A percentile compares a stretch with the other conserved stretches of the same genome.
These are phyloP conservation scores for Drosophila eugracilis DNA, from an alignment of 1,140 invertebrate genomes.

Conservation along the genomic window DNA sequence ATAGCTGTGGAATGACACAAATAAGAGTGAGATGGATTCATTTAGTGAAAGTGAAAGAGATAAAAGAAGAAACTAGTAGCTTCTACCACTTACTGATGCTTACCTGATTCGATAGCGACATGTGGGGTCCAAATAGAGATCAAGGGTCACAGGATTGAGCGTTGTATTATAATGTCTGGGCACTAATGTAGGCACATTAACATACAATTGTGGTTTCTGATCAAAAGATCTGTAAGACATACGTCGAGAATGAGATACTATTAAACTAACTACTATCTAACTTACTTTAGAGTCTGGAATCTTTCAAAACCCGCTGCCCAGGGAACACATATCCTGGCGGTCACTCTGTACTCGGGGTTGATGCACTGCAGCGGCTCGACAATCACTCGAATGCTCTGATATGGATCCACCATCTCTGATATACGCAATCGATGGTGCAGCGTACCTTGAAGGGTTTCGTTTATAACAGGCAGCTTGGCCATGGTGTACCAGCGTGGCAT, in stretches of 20 bases:
- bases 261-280: neutral
- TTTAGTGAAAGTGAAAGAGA: neutral
- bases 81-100: no score
- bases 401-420: slow-evolving; percentile 85
- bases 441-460: slow-evolving; percentile 86
- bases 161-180: slow-evolving; percentile 75
- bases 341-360: slow-evolving; percentile 85
- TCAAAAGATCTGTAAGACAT: slow-evolving; percentile 25
- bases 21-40: slow-evolving; percentile 17
- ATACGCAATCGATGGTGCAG: slow-evolving; percentile 86
- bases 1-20: slow-evolving; percentile 47
- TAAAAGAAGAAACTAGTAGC: no score
- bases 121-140: slow-evolving; percentile 86
- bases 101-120: slow-evolving; percentile 87
- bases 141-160: slow-evolving; percentile 84
- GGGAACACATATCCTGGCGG: slow-evolving; percentile 87
- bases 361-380: slow-evolving; percentile 86
- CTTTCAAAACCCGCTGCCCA: slow-evolving; percentile 88
- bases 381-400: slow-evolving; percentile 87
- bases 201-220: slow-evolving; percentile 84
- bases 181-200: slow-evolving; percentile 85
- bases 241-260: neutral
- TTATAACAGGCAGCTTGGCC: slow-evolving; percentile 74
- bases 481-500: slow-evolving; percentile 85
- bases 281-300: slow-evolving; percentile 87